Conservation (phyloP, 1,140 invertebrate genomes). For the Ostrea edulis region DNA sequence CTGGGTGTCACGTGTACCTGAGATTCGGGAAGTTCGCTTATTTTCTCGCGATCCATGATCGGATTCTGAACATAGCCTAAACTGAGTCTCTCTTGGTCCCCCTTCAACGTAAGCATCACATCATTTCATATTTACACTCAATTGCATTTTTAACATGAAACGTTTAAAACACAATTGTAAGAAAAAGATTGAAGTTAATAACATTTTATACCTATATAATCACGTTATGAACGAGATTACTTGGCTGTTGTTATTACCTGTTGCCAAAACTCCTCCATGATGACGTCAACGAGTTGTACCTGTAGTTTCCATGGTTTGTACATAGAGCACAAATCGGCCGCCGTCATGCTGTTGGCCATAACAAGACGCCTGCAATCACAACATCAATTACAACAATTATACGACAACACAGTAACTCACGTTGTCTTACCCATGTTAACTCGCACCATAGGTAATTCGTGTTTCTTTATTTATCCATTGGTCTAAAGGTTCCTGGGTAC, state of each 20-base stretch:
- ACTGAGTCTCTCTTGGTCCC: conserved; percentile 45
- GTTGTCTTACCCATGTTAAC: background rate
- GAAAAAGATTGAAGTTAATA: no score
- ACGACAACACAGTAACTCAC: background rate
- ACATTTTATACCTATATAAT: background rate
- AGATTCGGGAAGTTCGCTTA: conserved; percentile 36
- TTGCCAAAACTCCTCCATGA: conserved; percentile 93
- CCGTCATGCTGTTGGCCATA: conserved; percentile 90
- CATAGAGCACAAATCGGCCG: conserved; percentile 89
- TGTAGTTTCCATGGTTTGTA: conserved; percentile 91
- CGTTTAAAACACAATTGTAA: no score
- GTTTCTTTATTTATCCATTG: background rate
- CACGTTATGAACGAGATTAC: background rate
- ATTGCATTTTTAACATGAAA: no score
- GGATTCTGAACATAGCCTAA: conserved; percentile 9
- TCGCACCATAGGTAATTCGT: background rate
- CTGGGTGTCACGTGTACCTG: conserved; percentile 33
- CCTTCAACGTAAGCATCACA: conserved; percentile 10
- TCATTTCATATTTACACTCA: background rate
- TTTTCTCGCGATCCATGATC: conserved; percentile 40
- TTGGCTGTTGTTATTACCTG: conserved; percentile 79
- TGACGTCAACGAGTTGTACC: conserved; percentile 88
- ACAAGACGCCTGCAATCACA: conserved; percentile 79
- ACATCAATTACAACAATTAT: conserved; percentile 47
- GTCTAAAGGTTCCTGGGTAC: background rate